Evolutionary conservation across 37 sponge, comb jelly and placozoan genomes (phyloP), one percentile per base, ranked within the genome.

Genomic region (Amphimedon queenslandica): DNA sequence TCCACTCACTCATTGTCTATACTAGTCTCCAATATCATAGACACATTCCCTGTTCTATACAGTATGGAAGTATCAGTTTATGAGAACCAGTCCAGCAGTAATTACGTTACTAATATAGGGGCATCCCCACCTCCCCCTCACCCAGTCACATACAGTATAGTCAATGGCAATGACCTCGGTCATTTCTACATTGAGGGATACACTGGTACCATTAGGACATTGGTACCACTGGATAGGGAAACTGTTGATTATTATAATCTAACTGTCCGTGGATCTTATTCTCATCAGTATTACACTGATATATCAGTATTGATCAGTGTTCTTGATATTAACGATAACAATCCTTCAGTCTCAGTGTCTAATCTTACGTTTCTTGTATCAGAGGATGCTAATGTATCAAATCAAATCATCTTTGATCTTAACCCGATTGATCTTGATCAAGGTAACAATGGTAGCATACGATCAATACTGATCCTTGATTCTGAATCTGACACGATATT

Each of bases 181-280:
- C 79, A 76, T 43, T 92, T 92, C 66, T 47, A 73, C 34, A 75
- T 92, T 23, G 73, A 92, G 21, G 51, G 76, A 24, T 57, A 60
- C 11, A 80, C 89, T 58, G 92, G 92, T 28, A 36, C 79, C 20
- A 66, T 92, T 3, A 47, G 85, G 24, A 83, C 92, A 4, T 40
- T 78, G 20, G 42, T 33, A 11, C 18, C 71, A 5, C 67, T 92
- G 47, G 85, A 92, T 69, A 21, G 87, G 1, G 91, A 90, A 47
- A 1, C 35, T 1, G 34, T 66, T 33, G 37, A 61, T 4, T 67
- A 58, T 5, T 82, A 90, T 71, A 34, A 25, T 23, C 76, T 90
- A 0, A 75, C 75, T 11, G 72, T 81, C 20, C 74, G 78, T n/a
- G 91, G 63, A 25, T 28, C 67, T 11, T 81, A 70, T 64, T 42